phyloP scores from a whole-genome alignment of 2,113 vertebrate genomes.

The Ammodytes dubius region DNA sequence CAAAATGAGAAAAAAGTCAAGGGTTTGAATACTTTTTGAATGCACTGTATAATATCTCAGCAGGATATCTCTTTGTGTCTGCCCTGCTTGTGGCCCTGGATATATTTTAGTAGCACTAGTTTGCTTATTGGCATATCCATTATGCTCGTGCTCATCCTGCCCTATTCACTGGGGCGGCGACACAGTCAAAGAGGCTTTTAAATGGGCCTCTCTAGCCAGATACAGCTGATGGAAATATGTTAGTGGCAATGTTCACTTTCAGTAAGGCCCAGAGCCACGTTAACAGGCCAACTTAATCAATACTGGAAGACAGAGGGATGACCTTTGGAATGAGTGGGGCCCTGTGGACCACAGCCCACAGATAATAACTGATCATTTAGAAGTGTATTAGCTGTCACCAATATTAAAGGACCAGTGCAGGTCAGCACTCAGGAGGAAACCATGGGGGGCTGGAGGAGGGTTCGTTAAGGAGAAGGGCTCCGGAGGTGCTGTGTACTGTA shows the following conservation, averaged over 20 bases:
- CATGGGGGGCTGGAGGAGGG: constrained; percentile 10
- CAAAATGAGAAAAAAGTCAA: too few species aligned
- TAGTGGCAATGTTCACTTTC: constrained; percentile 71
- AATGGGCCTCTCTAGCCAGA: constrained; percentile 49
- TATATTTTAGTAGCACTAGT: constrained; percentile 51
- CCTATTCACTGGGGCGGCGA: constrained; percentile 54
- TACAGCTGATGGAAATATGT: constrained; percentile 70
- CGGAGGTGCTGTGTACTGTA: neutral
- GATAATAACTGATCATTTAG: constrained; percentile 85
- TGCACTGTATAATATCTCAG: constrained; percentile 1
- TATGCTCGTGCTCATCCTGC: constrained; percentile 57
- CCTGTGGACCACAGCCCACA: constrained; percentile 78
- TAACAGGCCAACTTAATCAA: constrained; percentile 78
- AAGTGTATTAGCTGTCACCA: constrained; percentile 83
- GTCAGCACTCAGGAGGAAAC: constrained; percentile 62
- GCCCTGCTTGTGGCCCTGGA: neutral
- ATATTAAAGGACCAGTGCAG: constrained; percentile 76
- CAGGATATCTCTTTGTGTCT: constrained; percentile 4
- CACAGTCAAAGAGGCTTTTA: constrained; percentile 72
- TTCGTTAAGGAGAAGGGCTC: constrained; percentile 15
- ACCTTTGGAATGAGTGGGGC: constrained; percentile 83
- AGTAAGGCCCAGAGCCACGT: constrained; percentile 70
- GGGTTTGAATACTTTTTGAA: too few species aligned
- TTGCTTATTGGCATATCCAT: constrained; percentile 72
- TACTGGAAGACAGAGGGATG: constrained; percentile 80